Evolutionary conservation across 2,797 vertebrate species (phyloP).

Genomic region (Columba guinea): DNA sequence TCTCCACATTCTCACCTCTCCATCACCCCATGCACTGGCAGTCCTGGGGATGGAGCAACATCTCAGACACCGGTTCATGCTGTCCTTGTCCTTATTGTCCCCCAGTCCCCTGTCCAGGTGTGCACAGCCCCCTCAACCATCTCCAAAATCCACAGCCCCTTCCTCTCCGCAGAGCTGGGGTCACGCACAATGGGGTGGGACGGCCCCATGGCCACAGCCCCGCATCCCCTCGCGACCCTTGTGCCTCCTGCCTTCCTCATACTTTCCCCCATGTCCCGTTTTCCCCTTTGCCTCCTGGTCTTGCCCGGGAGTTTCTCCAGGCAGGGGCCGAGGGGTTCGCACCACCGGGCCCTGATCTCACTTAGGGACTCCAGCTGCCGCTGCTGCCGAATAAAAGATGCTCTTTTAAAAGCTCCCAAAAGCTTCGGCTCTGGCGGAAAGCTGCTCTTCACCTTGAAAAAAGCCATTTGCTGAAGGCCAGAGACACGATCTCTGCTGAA

Average conservation of each 20-base stretch:
- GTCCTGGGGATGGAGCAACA: neutral
- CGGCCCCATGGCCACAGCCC: accelerated
- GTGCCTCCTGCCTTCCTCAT: neutral
- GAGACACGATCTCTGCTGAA: neutral
- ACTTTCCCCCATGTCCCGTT: accelerated
- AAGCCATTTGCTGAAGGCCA: slow-evolving; percentile 41
- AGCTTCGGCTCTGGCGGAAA: neutral
- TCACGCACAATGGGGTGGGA: accelerated
- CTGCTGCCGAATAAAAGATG: neutral
- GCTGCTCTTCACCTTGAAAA: slow-evolving; percentile 46
- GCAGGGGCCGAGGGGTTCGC: neutral
- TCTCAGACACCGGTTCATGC: accelerated
- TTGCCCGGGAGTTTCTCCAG: neutral
- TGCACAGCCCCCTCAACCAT: accelerated
- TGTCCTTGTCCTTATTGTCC: neutral
- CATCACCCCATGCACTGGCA: accelerated
- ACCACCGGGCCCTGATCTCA: neutral
- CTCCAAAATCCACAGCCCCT: neutral
- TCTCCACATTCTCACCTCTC: accelerated
- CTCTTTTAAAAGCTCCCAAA: slow-evolving; percentile 18
- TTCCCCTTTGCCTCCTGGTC: neutral
- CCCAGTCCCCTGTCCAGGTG: neutral
- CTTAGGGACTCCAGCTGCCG: neutral
- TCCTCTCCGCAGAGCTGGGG: accelerated
- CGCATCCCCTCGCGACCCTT: accelerated